Base-by-base conservation (phyloP, 30 jellyfish, hydroid and myxozoan species). In the Chironex yamaguchii region DNA sequence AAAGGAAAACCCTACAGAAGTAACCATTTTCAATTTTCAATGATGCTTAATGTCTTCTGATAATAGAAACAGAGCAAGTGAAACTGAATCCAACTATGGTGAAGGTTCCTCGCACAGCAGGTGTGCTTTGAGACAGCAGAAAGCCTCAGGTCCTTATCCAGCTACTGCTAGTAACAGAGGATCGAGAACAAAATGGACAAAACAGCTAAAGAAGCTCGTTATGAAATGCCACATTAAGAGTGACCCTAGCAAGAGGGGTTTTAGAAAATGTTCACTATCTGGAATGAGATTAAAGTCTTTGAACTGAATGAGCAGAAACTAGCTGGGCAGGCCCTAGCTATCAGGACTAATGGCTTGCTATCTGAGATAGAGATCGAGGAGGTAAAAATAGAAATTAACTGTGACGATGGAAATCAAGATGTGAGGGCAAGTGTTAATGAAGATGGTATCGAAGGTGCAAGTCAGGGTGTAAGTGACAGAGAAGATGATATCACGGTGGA, bases 401-500 rank as follows among this genome's bases (percentile, higher is more conserved):
- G 36, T 30, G 29, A 14, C 48, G 67, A 34, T 14, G 85, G 48
- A 71, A 34, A 35, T n/a, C 71, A 33, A 21, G 73, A 71, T 13
- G n/a, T 71, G n/a, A 22, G 26, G 85, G 0, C 0, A 35, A 49
- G 34, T 35, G 71, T 1, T 13, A 23, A 2, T 33, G 73, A 35
- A 32, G 71, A 35, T 13, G 25, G 85, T 0, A 2, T 49, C 21
- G 73, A 34, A 71, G 85, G 13, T 4, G 36, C 73, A 35, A 49
- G 29, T 49, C 32, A 71, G 33, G 25, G 36, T 36, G 85, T 30
- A 29, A 71, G 31, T 22, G 71, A 2, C 35, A 36, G 36, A n/a
- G 36, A 35, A 28, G n/a, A 0, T 30, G 13, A 71, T 34, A 69
- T 69, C 29, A 71, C 77, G 79, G 30, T 71, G 69, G 85, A 1